Evolutionary conservation across 2,113 vertebrate genomes (phyloP), one percentile per base, ranked within the genome.

Genomic region (Bubo scandiacus): DNA sequence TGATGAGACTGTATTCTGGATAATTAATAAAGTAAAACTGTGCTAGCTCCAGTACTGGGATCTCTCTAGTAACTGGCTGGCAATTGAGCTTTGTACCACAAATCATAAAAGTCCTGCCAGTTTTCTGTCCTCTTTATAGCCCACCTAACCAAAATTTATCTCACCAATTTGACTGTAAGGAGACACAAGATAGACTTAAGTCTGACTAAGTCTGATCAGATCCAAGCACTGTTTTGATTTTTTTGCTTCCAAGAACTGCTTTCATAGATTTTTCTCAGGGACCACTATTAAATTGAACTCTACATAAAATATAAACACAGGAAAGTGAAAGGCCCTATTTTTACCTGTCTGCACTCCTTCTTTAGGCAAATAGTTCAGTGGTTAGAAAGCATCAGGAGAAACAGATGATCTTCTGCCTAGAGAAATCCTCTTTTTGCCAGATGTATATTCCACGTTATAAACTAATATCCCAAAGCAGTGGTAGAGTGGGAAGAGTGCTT

Each of bases 341-440:
- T 51, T 30, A 45, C 16, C 19, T 59, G 12, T 73, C 25, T 74
- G 42, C 16, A 58, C 12, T 73, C 29, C 30, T 57, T 36, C 25
- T 71, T 62, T 59, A 71, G 57, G 74, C 42, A 51, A 81, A 9
- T 43, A 86, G 8, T 83, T 81, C 54, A 40, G 8, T 81, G 36
- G 34, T 62, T 86, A 77, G 67, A 95, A 86, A 94, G 30, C 68
- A 94, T 90, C 84, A 93, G 94, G 77, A 71, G 70, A 87, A 94
- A 90, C 84, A 90, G 77, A 96, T 79, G 65, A 81, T 91, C 32
- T 62, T 90, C 45, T 78, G 72, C 92, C 81, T 93, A 71, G 42
- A 85, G 77, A 94, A 93, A 91, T 67, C 9, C 1, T 83, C 43
- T 72, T 65, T 88, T 70, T 86, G 40, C 26, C 38, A 70, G 54